Evolutionary conservation across 1,140 invertebrate genomes (phyloP).

Genomic region (Bombyx mandarina): DNA sequence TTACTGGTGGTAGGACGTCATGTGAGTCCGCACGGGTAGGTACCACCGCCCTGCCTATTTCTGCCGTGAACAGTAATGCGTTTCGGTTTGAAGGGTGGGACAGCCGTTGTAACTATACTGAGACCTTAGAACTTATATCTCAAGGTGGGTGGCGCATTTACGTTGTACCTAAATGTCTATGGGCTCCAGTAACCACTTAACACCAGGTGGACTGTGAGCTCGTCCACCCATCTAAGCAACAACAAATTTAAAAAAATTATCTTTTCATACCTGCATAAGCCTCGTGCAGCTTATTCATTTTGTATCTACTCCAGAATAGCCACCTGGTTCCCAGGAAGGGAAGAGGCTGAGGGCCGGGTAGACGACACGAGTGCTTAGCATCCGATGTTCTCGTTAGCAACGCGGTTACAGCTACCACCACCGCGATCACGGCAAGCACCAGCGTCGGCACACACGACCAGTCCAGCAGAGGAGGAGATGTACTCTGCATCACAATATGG

Average conservation of each 20-base stretch:
- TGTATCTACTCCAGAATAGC: conserved; percentile 83
- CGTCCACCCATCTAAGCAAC: no score
- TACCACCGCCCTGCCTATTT: no score
- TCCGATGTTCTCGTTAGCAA: conserved; percentile 27
- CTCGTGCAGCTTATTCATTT: conserved; percentile 82
- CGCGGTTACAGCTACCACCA: conserved; percentile 35
- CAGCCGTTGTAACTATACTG: no score
- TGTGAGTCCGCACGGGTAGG: no score
- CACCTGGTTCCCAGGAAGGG: conserved; percentile 87
- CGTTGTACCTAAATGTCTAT: no score
- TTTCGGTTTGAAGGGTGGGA: no score
- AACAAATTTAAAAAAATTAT: background rate
- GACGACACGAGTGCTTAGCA: conserved; percentile 33
- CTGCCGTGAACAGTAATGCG: no score
- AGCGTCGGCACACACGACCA: conserved; percentile 51
- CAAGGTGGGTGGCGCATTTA: no score
- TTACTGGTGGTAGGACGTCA: no score
- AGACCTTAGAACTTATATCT: no score
- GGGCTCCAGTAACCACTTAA: no score
- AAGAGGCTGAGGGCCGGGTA: conserved; percentile 82
- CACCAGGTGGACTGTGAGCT: no score
- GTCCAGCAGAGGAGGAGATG: conserved; percentile 45
- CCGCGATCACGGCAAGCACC: conserved; percentile 30
- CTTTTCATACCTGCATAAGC: conserved; percentile 78
- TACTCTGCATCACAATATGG: conserved; percentile 23